phyloP scores from a whole-genome alignment of 1,140 invertebrate species.

The Drosophila melanogaster region DNA sequence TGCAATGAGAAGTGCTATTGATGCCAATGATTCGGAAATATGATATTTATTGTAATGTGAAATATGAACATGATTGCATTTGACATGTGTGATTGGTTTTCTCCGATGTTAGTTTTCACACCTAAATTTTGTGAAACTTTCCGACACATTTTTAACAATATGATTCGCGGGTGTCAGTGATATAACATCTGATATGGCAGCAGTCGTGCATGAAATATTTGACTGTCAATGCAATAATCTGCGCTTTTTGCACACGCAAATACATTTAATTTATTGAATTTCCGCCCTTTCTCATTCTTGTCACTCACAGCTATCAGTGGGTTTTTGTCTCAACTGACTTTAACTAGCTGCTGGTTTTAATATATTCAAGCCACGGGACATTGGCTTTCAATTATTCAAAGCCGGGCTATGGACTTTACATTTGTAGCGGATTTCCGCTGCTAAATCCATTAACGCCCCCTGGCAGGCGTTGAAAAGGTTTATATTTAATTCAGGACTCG shows the following conservation, averaged over 20 bases:
- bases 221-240: constrained; percentile 9
- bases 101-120: constrained; percentile 1
- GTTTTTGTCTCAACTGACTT: constrained; percentile 14
- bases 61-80: background rate
- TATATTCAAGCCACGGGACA: constrained; percentile 46
- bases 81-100: background rate
- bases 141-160: constrained; percentile 8
- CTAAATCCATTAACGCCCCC: constrained; percentile 44
- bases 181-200: constrained; percentile 20
- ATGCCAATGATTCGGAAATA: no score
- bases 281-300: constrained; percentile 14
- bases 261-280: constrained; percentile 47
- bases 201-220: constrained; percentile 25
- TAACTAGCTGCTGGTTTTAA: constrained; percentile 24
- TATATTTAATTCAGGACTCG: constrained; percentile 40
- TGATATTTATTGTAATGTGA: no score
- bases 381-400: constrained; percentile 53
- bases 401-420: constrained; percentile 20
- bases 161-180: constrained; percentile 4
- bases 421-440: constrained; percentile 52
- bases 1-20: no score
- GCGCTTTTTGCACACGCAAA: constrained; percentile 37
- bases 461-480: constrained; percentile 28
- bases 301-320: no score
- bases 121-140: background rate